These are phyloP conservation scores for Apis dorsata DNA, from an alignment of 1,140 invertebrate genomes.

Conservation along the genomic window DNA sequence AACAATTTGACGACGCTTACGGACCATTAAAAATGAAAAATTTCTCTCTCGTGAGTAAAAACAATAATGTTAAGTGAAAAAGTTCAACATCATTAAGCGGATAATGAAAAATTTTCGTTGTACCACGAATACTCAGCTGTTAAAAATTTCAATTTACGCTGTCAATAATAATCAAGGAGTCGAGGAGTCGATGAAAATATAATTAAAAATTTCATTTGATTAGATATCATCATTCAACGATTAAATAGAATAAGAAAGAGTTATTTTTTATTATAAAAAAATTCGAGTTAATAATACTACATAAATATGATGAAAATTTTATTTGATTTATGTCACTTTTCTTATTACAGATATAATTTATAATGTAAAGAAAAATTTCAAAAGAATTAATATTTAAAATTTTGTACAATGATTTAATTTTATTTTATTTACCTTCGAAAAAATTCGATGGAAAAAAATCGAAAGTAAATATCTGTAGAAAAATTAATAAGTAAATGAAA, in stretches of 20 bases:
- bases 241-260: too few relatives aligned
- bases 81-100: neutral
- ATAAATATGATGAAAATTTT: too few relatives aligned
- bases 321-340: too few relatives aligned
- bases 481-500: constrained; percentile 22
- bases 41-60: neutral
- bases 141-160: neutral
- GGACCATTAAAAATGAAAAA: neutral
- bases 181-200: neutral
- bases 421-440: too few relatives aligned
- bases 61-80: neutral
- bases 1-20: neutral
- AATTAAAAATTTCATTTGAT: neutral
- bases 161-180: neutral
- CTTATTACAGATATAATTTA: too few relatives aligned
- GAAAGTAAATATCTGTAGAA: neutral
- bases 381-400: too few relatives aligned
- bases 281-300: too few relatives aligned
- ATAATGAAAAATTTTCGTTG: neutral
- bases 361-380: too few relatives aligned
- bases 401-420: too few relatives aligned
- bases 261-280: too few relatives aligned
- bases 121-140: neutral
- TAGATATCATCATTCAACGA: too few relatives aligned
- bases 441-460: too few relatives aligned